These are phyloP conservation scores for Caenorhabditis remanei DNA, from an alignment of 1,140 invertebrate genomes.

Conservation along the genomic window DNA sequence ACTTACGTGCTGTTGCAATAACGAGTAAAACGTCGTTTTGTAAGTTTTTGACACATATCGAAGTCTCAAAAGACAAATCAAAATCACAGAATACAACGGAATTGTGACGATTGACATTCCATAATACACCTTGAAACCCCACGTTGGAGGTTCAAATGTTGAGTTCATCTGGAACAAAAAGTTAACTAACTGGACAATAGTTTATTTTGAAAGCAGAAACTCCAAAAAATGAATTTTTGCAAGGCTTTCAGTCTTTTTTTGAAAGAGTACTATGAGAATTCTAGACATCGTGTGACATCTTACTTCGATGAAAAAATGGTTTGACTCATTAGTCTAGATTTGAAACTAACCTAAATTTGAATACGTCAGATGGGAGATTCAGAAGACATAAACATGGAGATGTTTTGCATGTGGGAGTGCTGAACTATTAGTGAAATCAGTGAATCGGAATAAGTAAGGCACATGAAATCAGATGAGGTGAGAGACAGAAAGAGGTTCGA, in stretches of 20 bases:
- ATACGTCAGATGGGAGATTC: neutral
- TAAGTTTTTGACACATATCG: slow-evolving; percentile 11
- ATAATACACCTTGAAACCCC: slow-evolving; percentile 35
- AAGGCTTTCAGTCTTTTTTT: neutral
- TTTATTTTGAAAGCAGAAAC: no score
- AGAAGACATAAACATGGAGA: neutral
- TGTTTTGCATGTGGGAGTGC: neutral
- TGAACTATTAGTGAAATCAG: neutral
- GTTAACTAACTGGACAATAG: neutral
- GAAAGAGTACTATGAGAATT: no score
- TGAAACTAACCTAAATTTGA: neutral
- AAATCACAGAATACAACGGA: neutral
- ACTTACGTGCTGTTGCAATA: neutral
- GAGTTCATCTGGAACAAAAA: neutral
- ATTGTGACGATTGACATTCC: slow-evolving; percentile 4
- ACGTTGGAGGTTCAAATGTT: neutral
- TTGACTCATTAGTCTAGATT: neutral
- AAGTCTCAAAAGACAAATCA: neutral
- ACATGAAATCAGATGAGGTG: neutral
- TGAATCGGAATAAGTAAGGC: neutral
- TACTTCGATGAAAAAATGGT: no score
- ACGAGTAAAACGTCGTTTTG: neutral
- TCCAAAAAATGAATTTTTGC: neutral
- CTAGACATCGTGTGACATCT: neutral
- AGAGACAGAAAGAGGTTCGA: neutral